These are phyloP conservation scores for Drosophila tsacasi DNA, from an alignment of 1,140 invertebrate species.

Conservation along the genomic window DNA sequence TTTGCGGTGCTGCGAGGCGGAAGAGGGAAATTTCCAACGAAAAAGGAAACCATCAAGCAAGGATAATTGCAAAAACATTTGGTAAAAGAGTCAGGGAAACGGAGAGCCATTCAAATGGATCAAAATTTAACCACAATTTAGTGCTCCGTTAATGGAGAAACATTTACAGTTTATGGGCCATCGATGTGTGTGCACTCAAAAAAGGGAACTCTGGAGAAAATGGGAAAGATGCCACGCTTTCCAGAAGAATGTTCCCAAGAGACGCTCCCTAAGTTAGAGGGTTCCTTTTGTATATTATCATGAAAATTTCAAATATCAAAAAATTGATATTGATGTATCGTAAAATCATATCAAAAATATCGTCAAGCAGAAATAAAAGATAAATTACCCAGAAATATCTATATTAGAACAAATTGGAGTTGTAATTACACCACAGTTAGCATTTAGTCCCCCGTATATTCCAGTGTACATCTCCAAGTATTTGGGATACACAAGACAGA, in stretches of 20 bases:
- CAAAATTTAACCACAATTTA: slow-evolving; percentile 50
- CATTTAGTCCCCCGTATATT: not conserved
- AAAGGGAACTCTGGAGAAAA: not conserved
- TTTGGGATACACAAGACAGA: not conserved
- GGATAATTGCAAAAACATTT: slow-evolving; percentile 59
- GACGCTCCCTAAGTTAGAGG: too few species aligned
- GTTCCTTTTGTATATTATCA: too few species aligned
- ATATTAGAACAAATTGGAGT: too few species aligned
- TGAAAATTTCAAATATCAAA: too few species aligned
- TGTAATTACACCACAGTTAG: too few species aligned
- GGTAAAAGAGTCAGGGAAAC: slow-evolving; percentile 1
- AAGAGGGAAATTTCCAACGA: slow-evolving; percentile 18
- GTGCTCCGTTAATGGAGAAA: slow-evolving; percentile 38
- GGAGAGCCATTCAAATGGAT: slow-evolving; percentile 9
- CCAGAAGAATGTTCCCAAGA: too few species aligned
- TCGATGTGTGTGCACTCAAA: not conserved
- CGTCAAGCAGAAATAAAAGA: too few species aligned
- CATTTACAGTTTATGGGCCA: slow-evolving; percentile 32
- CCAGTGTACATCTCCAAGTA: not conserved
- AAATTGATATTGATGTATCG: too few species aligned
- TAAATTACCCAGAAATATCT: too few species aligned
- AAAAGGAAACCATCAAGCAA: slow-evolving; percentile 35
- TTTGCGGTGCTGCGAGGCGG: slow-evolving; percentile 28
- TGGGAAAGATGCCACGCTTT: not conserved
- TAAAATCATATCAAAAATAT: too few species aligned